Evolutionary conservation across 1,140 invertebrate genomes (phyloP), one percentile per base, ranked within the genome.

Genomic region (Philaenus spumarius): DNA sequence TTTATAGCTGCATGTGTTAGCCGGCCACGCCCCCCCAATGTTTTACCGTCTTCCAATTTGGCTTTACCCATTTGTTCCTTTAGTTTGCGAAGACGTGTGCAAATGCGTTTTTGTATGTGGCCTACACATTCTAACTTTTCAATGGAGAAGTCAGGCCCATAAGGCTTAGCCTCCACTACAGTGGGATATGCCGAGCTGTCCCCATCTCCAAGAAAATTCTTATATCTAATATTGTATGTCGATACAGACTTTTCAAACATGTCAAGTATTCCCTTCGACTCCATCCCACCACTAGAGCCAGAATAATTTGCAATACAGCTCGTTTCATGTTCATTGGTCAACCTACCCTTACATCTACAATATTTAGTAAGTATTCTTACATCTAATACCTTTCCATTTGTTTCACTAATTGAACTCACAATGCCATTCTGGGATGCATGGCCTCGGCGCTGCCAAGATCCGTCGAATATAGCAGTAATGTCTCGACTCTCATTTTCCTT

Each of bases 201-300:
- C 22, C 62, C 62, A 37, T 66, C 62, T 23, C 62, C 59, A 52
- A 66, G 58, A 57, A 59, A 62, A 42, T 60, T 37, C 37, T 54
- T 51, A 48, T 64, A 65, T 54, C 47, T 52, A 17, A 61, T 43
- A 39, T 51, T 39, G 39, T 59, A 58, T 14, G 48, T 51, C 5
- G 23, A 30, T 34, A n/a, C 7, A 4, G 51, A 54, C 23, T 7
- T 9, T 15, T 22, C n/a, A 20, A 40, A 59, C 53, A 37, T 46
- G 11, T 57, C 42, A 4, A 26, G 11, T 17, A 57, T 19, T 6
- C 55, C 55, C 35, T 47, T 6, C 5, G 39, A 17, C 46, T 66
- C 64, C 62, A n/a, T n/a, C n/a, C n/a, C n/a, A n/a, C n/a, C n/a
- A n/a, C n/a, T n/a, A n/a, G n/a, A n/a, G n/a, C n/a, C n/a, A n/a